These are phyloP conservation scores for Ceratina australensis DNA, from an alignment of 1,140 invertebrate genomes.

Conservation along the genomic window DNA sequence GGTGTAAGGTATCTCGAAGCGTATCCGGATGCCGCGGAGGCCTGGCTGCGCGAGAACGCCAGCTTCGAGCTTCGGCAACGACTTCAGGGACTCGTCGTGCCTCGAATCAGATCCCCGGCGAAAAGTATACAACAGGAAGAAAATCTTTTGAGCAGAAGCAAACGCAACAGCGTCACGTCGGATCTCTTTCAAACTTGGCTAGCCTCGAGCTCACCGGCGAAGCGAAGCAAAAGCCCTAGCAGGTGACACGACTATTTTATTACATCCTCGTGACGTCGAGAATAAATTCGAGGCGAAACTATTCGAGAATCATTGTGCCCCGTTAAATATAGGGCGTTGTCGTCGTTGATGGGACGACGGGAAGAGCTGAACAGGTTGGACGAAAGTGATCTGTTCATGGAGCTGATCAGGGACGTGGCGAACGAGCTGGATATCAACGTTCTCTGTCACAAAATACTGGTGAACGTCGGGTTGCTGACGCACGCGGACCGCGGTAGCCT, in stretches of 20 bases:
- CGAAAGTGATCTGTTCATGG: constrained; percentile 93
- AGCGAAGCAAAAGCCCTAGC: constrained; percentile 79
- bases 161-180: constrained; percentile 89
- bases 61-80: constrained; percentile 82
- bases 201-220: constrained; percentile 84
- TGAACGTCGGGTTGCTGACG: constrained; percentile 93
- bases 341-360: constrained; percentile 76
- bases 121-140: constrained; percentile 79
- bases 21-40: constrained; percentile 83
- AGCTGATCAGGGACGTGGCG: constrained; percentile 94
- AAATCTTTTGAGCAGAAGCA: constrained; percentile 62
- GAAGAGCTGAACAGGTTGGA: constrained; percentile 84
- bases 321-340: constrained; percentile 66
- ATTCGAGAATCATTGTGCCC: background rate
- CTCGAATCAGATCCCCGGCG: constrained; percentile 73
- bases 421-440: constrained; percentile 96
- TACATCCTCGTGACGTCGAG: background rate
- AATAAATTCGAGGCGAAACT: background rate
- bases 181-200: constrained; percentile 92
- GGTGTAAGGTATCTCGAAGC: constrained; percentile 78
- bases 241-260: constrained; percentile 76
- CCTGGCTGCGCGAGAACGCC: constrained; percentile 87
- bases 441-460: constrained; percentile 95
- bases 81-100: constrained; percentile 72
- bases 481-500: constrained; percentile 92